Evolutionary conservation across 2,113 vertebrate genomes (phyloP), one percentile per base, ranked within the genome.

Genomic region (Noturus placidus): DNA sequence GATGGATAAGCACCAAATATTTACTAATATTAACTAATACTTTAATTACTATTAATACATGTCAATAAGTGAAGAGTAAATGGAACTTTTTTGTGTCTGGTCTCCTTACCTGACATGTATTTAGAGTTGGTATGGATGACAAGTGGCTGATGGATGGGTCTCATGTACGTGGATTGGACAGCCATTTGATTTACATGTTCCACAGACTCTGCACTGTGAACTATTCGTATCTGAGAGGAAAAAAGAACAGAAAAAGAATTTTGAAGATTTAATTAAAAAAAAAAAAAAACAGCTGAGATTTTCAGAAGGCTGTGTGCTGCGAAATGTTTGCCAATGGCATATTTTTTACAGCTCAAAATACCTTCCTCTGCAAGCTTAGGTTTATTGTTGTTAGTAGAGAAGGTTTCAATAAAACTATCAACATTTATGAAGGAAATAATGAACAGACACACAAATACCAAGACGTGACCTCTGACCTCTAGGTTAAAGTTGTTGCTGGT

Each of bases 401-500:
- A 54, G 76, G 50, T 10, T 79, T 79, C 14, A 30, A 27, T 50
- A 27, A 27, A 77, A 46, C 72, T 42, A 22, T 56, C 50, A 19
- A 33, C 57, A 54, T 13, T 30, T 35, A 14, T 25, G 8, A 54
- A 19, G 61, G 30, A 54, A 70, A 79, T 15, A 2, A 7, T 10
- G 33, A 6, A 46, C 54, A 61, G 2, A 30, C 13, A 78, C 38
- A 27, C 2, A 38, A 15, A 38, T 78, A 25, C 76, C 46, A 57
- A 33, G 27, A 57, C 13, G 20, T 14, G 20, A 38, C 19, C 61
- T 90, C 95, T 95, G 87, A 98, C 97, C 96, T 99, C 97, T 89
- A 98, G 63, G 91, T 96, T 97, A 92, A 99, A 98, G 91, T 98
- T 97, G 13, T 99, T 99, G 95, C 98, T 99, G 74, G 95, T 97